These are phyloP conservation scores for Leptatherina wallacei DNA, from an alignment of 2,797 vertebrate genomes.

Conservation along the genomic window DNA sequence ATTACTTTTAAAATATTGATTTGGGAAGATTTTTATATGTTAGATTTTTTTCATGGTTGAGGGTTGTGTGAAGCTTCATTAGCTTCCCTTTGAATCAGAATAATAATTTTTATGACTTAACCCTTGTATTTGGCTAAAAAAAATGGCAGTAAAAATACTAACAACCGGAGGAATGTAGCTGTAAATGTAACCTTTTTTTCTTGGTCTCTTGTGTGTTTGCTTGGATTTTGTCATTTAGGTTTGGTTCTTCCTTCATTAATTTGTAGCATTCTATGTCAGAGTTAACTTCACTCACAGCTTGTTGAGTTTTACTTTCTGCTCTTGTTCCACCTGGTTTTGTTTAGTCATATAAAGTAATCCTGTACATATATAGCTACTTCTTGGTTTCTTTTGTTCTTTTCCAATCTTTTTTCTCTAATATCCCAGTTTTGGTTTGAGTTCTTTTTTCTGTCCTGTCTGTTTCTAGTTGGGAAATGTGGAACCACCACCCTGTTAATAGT, in stretches of 20 bases:
- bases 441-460: background rate
- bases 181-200: too few relatives aligned
- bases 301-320: background rate
- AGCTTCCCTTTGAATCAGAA: constrained; percentile 55
- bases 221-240: too few relatives aligned
- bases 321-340: background rate
- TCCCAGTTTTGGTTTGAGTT: background rate
- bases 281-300: background rate
- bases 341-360: background rate
- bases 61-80: constrained; percentile 38
- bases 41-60: constrained; percentile 53
- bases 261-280: background rate
- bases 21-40: background rate
- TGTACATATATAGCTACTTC: background rate
- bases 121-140: background rate
- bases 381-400: background rate
- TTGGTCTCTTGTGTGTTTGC: too few relatives aligned
- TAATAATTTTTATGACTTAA: constrained; percentile 51
- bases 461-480: background rate
- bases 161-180: too few relatives aligned
- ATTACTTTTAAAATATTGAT: too few relatives aligned
- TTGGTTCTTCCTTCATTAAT: too few relatives aligned
- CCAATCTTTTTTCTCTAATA: background rate
- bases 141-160: too few relatives aligned
- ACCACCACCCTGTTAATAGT: too few relatives aligned